Conservation (phyloP, 2,888 invertebrate species). For the Xylota segnis region DNA sequence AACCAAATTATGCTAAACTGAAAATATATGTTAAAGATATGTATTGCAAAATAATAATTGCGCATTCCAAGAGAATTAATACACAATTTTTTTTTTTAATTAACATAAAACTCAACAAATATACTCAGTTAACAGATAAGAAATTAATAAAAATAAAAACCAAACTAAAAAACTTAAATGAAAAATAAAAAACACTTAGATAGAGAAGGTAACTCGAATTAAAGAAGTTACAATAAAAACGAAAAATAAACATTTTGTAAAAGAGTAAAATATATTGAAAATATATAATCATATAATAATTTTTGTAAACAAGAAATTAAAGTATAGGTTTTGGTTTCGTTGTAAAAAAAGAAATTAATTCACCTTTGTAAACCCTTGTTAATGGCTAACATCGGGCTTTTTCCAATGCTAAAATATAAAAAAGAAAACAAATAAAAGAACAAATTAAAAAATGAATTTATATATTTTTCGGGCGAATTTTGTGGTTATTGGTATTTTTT, state of each 20-base stretch:
- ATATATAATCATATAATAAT: slow-evolving; percentile 59
- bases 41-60: slow-evolving; percentile 50
- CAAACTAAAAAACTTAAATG: slow-evolving; percentile 9
- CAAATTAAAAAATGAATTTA: slow-evolving; percentile 71
- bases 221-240: slow-evolving; percentile 32
- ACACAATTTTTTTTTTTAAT: slow-evolving; percentile 43
- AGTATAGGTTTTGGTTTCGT: slow-evolving; percentile 62
- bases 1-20: slow-evolving; percentile 37
- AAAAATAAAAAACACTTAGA: slow-evolving; percentile 43
- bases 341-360: slow-evolving; percentile 85
- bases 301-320: slow-evolving; percentile 74
- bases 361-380: slow-evolving; percentile 94
- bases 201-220: slow-evolving; percentile 40
- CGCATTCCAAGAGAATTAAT: slow-evolving; percentile 53
- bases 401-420: slow-evolving; percentile 90
- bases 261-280: slow-evolving; percentile 40
- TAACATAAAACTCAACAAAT: slow-evolving; percentile 32
- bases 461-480: slow-evolving; percentile 70
- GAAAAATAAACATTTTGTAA: slow-evolving; percentile 1
- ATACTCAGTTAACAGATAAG: slow-evolving; percentile 45
- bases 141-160: slow-evolving; percentile 36
- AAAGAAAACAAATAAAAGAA: slow-evolving; percentile 82
- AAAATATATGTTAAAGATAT: slow-evolving; percentile 29
- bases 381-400: slow-evolving; percentile 91
- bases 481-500: slow-evolving; percentile 37